Evolutionary conservation across 2,797 vertebrate genomes (phyloP).

Genomic region (Falco berigora): DNA sequence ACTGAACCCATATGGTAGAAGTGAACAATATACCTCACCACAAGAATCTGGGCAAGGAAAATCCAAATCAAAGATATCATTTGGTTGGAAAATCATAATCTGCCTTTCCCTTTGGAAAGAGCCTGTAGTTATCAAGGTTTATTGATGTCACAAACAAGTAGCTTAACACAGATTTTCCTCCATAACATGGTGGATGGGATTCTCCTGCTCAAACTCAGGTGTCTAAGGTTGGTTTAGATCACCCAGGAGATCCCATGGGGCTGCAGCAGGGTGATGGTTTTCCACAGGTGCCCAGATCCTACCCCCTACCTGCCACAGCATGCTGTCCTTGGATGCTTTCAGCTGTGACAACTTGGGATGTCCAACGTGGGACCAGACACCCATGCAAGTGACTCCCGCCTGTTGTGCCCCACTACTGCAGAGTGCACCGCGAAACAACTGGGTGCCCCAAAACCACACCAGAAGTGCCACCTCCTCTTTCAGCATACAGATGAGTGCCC

Average conservation of each 20-base stretch:
- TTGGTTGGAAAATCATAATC: not conserved
- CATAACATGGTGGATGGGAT: not conserved
- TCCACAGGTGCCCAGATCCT: not conserved
- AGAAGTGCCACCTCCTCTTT: not conserved
- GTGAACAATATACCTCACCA: not conserved
- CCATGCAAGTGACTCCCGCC: not conserved
- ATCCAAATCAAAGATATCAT: not conserved
- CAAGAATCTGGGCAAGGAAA: not conserved
- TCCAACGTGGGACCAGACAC: not conserved
- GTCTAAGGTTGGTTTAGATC: not conserved
- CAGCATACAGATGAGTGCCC: not conserved
- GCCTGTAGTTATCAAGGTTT: not conserved
- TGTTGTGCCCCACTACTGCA: not conserved
- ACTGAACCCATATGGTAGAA: not conserved
- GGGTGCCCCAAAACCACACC: not conserved
- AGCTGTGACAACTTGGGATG: not conserved
- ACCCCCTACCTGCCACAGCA: not conserved
- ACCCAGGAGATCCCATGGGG: not conserved
- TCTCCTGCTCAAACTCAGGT: not conserved
- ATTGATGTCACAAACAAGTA: not conserved
- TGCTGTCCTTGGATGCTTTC: not conserved
- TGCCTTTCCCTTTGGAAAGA: not conserved
- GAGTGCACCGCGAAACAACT: not conserved
- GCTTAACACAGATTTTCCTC: not conserved
- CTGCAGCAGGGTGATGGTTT: not conserved